Evolutionary conservation across 35 echinoderm and acorn worm genomes (phyloP).

Genomic region (Acanthaster planci): DNA sequence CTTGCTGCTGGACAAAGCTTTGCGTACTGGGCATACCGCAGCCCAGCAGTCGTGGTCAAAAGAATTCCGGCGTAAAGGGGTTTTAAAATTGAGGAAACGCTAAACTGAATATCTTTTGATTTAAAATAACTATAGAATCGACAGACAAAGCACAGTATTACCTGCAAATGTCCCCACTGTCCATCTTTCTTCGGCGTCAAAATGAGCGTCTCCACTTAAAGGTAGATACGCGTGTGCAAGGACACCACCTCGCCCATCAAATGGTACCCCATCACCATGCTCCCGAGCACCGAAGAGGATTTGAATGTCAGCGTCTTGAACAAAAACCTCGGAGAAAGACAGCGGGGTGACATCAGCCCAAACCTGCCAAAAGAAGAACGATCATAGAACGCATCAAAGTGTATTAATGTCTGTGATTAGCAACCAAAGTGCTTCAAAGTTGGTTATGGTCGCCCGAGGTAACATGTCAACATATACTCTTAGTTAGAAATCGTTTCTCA

Average conservation of each 20-base stretch:
- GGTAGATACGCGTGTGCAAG: conserved; percentile 81
- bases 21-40: too few relatives aligned
- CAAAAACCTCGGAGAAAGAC: conserved; percentile 46
- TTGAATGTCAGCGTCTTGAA: conserved; percentile 34
- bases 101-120: too few relatives aligned
- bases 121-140: neutral
- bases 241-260: conserved; percentile 68
- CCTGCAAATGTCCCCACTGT: conserved; percentile 12
- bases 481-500: too few relatives aligned
- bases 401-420: neutral
- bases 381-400: too few relatives aligned
- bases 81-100: too few relatives aligned
- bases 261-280: conserved; percentile 64
- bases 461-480: too few relatives aligned
- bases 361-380: conserved; percentile 35
- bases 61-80: too few relatives aligned
- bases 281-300: conserved; percentile 55
- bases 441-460: too few relatives aligned
- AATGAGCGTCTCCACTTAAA: conserved; percentile 51
- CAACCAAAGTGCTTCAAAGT: neutral
- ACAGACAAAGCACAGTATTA: neutral
- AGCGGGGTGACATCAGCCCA: conserved; percentile 65
- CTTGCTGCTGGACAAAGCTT: too few relatives aligned
- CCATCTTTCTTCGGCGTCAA: conserved; percentile 77
- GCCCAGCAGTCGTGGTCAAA: too few relatives aligned